Evolutionary conservation across 1,140 invertebrate genomes (phyloP).

Genomic region (Vanessa atalanta): DNA sequence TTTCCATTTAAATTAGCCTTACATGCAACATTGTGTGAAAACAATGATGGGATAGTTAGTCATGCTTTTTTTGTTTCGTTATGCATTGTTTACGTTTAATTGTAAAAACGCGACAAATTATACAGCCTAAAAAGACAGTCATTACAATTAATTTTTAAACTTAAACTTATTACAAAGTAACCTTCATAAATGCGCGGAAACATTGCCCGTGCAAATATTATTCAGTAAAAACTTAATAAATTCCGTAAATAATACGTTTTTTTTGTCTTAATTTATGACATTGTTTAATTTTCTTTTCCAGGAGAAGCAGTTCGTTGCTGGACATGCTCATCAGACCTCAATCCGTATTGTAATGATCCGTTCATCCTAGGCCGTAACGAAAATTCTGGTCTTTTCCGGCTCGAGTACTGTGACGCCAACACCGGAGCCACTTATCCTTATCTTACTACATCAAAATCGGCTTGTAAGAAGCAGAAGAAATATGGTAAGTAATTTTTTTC

Average conservation of each 20-base stretch:
- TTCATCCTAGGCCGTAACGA: slow-evolving; percentile 83
- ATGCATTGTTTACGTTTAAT: neutral
- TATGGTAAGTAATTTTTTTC: slow-evolving; percentile 58
- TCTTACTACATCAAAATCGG: slow-evolving; percentile 70
- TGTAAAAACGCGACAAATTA: neutral
- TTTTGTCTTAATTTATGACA: slow-evolving; percentile 5
- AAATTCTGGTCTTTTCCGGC: slow-evolving; percentile 72
- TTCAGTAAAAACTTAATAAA: too few species aligned
- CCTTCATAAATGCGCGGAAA: too few species aligned
- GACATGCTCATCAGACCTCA: slow-evolving; percentile 86
- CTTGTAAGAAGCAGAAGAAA: slow-evolving; percentile 79
- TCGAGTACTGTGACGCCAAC: slow-evolving; percentile 82
- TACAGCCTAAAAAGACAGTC: neutral
- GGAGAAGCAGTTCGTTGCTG: slow-evolving; percentile 85
- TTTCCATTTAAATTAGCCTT: neutral
- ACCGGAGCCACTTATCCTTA: slow-evolving; percentile 72
- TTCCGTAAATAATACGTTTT: neutral
- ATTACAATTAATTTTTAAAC: neutral
- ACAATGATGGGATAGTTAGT: neutral
- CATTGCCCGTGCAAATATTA: too few species aligned
- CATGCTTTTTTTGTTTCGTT: neutral
- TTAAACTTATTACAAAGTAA: neutral
- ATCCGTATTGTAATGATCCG: slow-evolving; percentile 86
- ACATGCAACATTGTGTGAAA: neutral
- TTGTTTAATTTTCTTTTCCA: slow-evolving; percentile 62